These are phyloP conservation scores for Odontothrips loti DNA, from an alignment of 2,888 invertebrate species.

Conservation along the genomic window DNA sequence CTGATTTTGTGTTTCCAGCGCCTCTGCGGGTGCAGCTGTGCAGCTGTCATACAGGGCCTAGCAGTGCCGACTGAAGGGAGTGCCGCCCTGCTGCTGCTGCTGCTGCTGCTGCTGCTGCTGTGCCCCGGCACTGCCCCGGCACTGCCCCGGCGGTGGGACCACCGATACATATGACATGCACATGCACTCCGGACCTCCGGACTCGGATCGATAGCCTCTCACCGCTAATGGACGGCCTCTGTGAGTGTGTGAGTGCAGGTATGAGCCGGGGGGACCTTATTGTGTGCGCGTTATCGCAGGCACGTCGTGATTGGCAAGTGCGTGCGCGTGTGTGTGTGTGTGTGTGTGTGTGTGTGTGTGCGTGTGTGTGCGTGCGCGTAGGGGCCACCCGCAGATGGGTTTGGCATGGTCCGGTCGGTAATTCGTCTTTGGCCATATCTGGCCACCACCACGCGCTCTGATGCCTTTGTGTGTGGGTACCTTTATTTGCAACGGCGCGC, in stretches of 20 bases:
- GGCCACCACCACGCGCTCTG: background rate
- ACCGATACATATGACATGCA: constrained; percentile 1
- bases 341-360: background rate
- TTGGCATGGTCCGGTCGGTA: background rate
- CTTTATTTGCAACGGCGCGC: background rate
- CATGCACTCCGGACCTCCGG: background rate
- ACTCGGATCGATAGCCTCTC: background rate
- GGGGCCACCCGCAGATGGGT: no score
- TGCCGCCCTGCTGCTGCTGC: no score
- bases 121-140: no score
- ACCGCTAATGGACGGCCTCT: background rate
- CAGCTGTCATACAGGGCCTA: no score
- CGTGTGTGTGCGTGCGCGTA: background rate
- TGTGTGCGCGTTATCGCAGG: background rate
- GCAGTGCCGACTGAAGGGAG: no score
- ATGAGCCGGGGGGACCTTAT: background rate
- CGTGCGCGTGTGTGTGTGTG: background rate
- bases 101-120: no score
- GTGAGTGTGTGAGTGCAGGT: background rate
- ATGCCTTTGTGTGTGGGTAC: background rate
- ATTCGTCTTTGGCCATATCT: constrained; percentile 20
- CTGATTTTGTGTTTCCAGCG: no score
- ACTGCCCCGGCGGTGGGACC: no score
- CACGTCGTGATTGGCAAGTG: background rate
- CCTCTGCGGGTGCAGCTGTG: no score